phyloP scores from a whole-genome alignment of 2,113 vertebrate species.

The Passer montanus region DNA sequence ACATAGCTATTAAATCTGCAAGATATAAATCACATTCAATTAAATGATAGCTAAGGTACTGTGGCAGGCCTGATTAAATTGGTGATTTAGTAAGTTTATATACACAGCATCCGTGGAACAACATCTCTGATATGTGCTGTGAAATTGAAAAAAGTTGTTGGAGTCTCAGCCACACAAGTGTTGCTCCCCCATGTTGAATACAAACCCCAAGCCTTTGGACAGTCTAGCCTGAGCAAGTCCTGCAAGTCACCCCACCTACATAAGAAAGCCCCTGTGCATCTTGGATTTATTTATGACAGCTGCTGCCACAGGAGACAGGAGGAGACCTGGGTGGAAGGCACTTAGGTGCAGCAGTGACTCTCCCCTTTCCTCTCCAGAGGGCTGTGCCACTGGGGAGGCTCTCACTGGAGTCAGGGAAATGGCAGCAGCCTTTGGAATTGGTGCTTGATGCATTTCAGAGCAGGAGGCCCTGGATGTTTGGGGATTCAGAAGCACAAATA shows the following conservation, averaged over 20 bases:
- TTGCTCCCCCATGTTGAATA: accelerated
- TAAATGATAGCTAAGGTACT: constrained; percentile 63
- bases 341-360: neutral
- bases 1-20: constrained; percentile 62
- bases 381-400: neutral
- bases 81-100: constrained; percentile 47
- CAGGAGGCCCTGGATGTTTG: neutral
- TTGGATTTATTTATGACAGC: neutral
- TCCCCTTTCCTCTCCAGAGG: neutral
- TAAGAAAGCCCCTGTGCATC: too few species aligned
- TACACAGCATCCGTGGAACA: neutral
- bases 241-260: neutral
- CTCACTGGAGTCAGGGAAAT: neutral
- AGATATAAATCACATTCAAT: constrained; percentile 69
- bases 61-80: constrained; percentile 62
- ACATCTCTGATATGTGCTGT: neutral
- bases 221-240: neutral
- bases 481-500: neutral
- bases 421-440: neutral
- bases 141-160: neutral
- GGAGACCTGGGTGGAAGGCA: neutral
- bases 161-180: neutral
- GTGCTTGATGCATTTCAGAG: neutral
- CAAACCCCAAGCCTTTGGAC: neutral
- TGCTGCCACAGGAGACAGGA: neutral